Percentiles rank a stretch among this genome's conserved stretches.
Evolutionary conservation across 2,888 invertebrate species (phyloP).

Genomic region (Caenorhabditis parvicauda): DNA sequence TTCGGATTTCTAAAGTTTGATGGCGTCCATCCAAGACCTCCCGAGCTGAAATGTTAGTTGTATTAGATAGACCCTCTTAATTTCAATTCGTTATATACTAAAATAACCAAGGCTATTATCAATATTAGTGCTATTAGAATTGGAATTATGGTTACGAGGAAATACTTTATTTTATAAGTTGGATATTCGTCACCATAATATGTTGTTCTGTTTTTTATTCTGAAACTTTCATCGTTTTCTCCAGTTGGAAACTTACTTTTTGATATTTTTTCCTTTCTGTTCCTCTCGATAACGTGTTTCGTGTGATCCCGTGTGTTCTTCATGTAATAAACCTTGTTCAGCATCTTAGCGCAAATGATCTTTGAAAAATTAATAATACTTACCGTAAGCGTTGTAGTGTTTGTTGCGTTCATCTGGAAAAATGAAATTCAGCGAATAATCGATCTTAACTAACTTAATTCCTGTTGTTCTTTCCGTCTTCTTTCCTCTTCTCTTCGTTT

Average conservation of each 20-base stretch:
- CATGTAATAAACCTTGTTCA: too few relatives aligned
- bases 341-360: too few relatives aligned
- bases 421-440: too few relatives aligned
- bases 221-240: background rate
- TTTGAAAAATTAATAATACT: too few relatives aligned
- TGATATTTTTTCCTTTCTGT: background rate
- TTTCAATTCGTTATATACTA: slow-evolving; percentile 17
- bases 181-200: slow-evolving; percentile 33
- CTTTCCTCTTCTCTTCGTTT: background rate
- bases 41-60: slow-evolving; percentile 4
- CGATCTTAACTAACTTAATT: too few relatives aligned
- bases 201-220: slow-evolving; percentile 35
- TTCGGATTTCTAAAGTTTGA: slow-evolving; percentile 28
- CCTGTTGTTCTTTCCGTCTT: background rate
- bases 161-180: slow-evolving; percentile 34
- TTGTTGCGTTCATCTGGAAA: too few relatives aligned
- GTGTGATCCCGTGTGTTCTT: too few relatives aligned
- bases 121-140: slow-evolving; percentile 22
- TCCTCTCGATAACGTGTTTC: too few relatives aligned
- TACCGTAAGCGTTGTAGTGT: too few relatives aligned
- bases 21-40: slow-evolving; percentile 16
- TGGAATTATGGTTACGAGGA: slow-evolving; percentile 27
- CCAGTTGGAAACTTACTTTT: background rate
- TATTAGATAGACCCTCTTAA: background rate
- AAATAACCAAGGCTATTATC: slow-evolving; percentile 15